Percentiles rank a stretch among this genome's conserved stretches.
Evolutionary conservation across 2,797 vertebrate genomes (phyloP).

Genomic region (Sebastes cheni): DNA sequence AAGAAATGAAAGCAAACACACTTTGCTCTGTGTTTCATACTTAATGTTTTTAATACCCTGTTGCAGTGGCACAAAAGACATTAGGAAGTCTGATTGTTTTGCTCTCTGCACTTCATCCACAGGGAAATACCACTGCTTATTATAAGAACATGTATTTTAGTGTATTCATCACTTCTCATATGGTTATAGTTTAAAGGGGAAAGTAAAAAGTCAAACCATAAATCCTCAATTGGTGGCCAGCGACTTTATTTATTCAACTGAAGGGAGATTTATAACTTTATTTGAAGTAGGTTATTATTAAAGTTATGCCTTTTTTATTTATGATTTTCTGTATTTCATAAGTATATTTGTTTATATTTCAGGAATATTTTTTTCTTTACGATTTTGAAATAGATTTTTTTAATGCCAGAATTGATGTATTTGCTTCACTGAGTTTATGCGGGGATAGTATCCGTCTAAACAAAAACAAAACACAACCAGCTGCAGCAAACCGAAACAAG

Average conservation of each 20-base stretch:
- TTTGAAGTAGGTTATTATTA: neutral
- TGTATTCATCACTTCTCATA: neutral
- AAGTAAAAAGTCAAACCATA: neutral
- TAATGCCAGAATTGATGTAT: too few relatives aligned
- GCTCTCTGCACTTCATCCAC: neutral
- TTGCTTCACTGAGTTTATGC: accelerated
- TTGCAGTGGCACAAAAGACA: neutral
- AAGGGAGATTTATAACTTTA: neutral
- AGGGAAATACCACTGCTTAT: neutral
- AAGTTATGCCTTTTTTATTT: too few relatives aligned
- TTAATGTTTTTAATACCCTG: neutral
- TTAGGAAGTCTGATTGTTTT: neutral
- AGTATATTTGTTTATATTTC: neutral
- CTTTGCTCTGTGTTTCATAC: neutral
- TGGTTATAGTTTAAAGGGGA: neutral
- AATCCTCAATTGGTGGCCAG: neutral
- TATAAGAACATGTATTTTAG: neutral
- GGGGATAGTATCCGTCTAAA: too few relatives aligned
- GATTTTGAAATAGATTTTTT: too few relatives aligned
- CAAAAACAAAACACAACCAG: too few relatives aligned
- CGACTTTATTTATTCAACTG: neutral
- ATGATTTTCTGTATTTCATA: neutral
- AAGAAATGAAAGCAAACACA: neutral
- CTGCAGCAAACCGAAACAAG: too few relatives aligned
- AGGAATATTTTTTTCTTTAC: too few relatives aligned